Percentiles rank a stretch among this genome's conserved stretches.
Conservation (phyloP, 64 coral and sea anemone species). For the Hydrozoanthus tunicans region DNA sequence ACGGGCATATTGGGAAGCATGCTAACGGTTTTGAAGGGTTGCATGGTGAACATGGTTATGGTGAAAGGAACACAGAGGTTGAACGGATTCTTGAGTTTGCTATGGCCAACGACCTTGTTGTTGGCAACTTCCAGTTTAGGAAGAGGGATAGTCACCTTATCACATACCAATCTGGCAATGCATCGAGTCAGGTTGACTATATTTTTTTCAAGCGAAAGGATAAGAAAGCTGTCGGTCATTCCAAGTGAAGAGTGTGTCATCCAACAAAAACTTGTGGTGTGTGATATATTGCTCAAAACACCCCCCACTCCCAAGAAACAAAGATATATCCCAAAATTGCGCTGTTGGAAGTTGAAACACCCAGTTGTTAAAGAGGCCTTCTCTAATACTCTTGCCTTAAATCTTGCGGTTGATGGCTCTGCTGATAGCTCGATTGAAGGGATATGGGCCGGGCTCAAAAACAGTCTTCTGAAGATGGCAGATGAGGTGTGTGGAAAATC, state of each 20-base stretch:
- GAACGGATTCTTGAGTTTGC: conserved; percentile 38
- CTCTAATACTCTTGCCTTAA: conserved; percentile 5
- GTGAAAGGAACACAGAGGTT: not conserved
- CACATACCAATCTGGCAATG: conserved; percentile 20
- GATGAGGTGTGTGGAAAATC: conserved; percentile 21
- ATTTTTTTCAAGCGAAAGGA: conserved; percentile 13
- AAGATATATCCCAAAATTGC: conserved; percentile 1
- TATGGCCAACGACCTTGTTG: conserved; percentile 27
- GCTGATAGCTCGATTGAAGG: not conserved
- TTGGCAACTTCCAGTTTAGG: conserved; percentile 1
- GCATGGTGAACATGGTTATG: conserved; percentile 28
- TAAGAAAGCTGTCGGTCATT: not conserved
- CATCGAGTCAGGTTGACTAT: conserved; percentile 8
- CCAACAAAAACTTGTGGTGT: conserved; percentile 33
- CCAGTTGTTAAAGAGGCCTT: not conserved
- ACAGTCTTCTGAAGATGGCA: conserved; percentile 5
- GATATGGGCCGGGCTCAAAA: conserved; percentile 7
- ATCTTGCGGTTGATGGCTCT: not conserved
- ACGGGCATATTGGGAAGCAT: conserved; percentile 12
- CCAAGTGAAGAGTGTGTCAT: conserved; percentile 14
- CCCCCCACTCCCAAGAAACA: not conserved
- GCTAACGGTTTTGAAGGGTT: conserved; percentile 4
- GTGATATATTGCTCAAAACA: not conserved
- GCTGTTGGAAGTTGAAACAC: not conserved
- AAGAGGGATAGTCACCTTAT: conserved; percentile 37